Base-by-base conservation (phyloP, 1,140 invertebrate species). In the Pentalonia nigronervosa region DNA sequence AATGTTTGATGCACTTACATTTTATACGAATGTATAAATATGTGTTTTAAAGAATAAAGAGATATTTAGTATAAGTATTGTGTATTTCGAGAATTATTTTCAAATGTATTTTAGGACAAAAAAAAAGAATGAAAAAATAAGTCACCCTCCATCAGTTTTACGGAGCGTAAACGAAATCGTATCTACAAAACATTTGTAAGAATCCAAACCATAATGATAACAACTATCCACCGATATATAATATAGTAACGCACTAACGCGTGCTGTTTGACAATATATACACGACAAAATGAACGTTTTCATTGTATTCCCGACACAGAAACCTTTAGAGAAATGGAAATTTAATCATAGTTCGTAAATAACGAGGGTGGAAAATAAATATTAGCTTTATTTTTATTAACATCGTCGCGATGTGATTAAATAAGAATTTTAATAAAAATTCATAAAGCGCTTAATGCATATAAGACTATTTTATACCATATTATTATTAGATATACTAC, bases 341-440 rank as follows among this genome's bases (percentile, higher is more conserved):
- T 76, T 76, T 76, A 76, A 76, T 76, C 60, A 76, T 76, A 76
- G 60, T 30, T 76, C 30, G 60, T 76, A 76, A n/a, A 76, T 76
- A 76, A 76, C 30, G 17, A 76, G 60, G 30, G 30, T 76, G n/a
- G 30, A 76, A 76, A 76, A 76, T 67, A 76, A 76, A n/a, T 76
- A 76, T 76, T 76, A 76, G 60, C 60, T 76, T 76, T n/a, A 76
- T 76, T n/a, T 17, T 76, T 76, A 76, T 76, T 76, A 76, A 76
- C n/a, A 76, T 76, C 4, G 60, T 76, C 4, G 60, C n/a, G 30
- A 76, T 76, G 60, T n/a, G 30, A 76, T 76, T 76, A 76, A 67
- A 76, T n/a, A 76, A 76, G 30, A 76, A 76, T 76, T 76, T 76
- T 76, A 76, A 76, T 76, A 76, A n/a, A 67, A 76, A 76, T 76